Conservation (phyloP, 2,888 invertebrate species). For the Cylindroiulus punctatus region DNA sequence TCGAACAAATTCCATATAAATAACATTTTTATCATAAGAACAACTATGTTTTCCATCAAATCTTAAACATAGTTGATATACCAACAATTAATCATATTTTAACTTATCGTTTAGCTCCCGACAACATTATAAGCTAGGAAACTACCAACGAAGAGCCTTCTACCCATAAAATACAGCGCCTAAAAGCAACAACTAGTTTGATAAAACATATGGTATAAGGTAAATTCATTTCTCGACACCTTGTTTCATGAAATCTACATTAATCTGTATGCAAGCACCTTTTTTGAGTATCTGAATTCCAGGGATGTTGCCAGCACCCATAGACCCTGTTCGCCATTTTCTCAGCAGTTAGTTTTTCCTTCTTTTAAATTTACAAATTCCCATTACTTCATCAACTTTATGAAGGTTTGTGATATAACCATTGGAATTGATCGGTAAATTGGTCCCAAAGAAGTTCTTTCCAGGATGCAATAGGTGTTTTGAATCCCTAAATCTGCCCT, state of each 20-base stretch:
- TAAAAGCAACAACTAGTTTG: too few relatives aligned
- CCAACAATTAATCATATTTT: too few relatives aligned
- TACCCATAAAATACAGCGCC: too few relatives aligned
- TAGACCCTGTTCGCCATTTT: conserved; percentile 14
- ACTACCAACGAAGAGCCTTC: too few relatives aligned
- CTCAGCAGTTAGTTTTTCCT: background rate
- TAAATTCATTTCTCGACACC: background rate
- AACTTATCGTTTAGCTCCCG: too few relatives aligned
- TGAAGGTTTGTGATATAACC: background rate
- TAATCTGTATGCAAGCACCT: background rate
- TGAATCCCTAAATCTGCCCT: background rate
- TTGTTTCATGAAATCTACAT: background rate
- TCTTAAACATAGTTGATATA: background rate
- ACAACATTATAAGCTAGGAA: too few relatives aligned
- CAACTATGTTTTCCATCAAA: background rate
- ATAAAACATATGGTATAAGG: too few relatives aligned
- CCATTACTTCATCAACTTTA: background rate
- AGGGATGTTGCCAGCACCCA: conserved; percentile 1
- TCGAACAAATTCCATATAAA: background rate
- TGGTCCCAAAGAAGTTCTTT: background rate
- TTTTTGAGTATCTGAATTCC: background rate
- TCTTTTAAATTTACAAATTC: background rate
- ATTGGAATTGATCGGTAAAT: conserved; percentile 4
- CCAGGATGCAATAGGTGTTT: background rate
- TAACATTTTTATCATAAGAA: background rate